phyloP scores from a whole-genome alignment of 2,888 invertebrate species.

The Cryptus armator region DNA sequence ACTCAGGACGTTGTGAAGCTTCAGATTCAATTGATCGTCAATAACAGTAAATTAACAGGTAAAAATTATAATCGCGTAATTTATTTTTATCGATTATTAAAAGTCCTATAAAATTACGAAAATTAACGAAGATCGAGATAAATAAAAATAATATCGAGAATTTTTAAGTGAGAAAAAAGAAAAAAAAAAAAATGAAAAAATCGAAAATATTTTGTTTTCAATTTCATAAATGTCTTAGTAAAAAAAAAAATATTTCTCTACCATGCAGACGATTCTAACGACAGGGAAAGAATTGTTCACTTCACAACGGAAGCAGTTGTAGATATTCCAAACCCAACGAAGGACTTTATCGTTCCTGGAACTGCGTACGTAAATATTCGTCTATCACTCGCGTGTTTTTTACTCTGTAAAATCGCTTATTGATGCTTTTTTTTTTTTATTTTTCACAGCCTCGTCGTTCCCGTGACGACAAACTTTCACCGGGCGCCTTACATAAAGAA shows the following conservation, averaged over 20 bases:
- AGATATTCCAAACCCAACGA: neutral
- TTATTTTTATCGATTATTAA: neutral
- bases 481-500: conserved; percentile 58
- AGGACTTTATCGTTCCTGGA: conserved; percentile 11
- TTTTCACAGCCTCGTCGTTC: neutral
- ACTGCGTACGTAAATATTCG: neutral
- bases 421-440: neutral
- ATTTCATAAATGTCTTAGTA: no score
- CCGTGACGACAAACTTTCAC: conserved; percentile 74
- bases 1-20: conserved; percentile 73
- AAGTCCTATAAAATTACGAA: neutral
- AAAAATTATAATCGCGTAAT: conserved; percentile 56
- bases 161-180: no score
- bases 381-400: no score
- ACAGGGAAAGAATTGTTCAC: neutral
- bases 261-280: conserved; percentile 6
- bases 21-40: conserved; percentile 69
- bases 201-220: no score
- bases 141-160: no score
- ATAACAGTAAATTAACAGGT: conserved; percentile 71
- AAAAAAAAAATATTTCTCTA: neutral
- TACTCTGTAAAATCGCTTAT: no score
- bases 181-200: no score
- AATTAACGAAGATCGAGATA: no score
- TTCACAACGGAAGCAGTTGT: conserved; percentile 3